phyloP scores from a whole-genome alignment of 2,113 vertebrate species.

The Furnarius figulus region DNA sequence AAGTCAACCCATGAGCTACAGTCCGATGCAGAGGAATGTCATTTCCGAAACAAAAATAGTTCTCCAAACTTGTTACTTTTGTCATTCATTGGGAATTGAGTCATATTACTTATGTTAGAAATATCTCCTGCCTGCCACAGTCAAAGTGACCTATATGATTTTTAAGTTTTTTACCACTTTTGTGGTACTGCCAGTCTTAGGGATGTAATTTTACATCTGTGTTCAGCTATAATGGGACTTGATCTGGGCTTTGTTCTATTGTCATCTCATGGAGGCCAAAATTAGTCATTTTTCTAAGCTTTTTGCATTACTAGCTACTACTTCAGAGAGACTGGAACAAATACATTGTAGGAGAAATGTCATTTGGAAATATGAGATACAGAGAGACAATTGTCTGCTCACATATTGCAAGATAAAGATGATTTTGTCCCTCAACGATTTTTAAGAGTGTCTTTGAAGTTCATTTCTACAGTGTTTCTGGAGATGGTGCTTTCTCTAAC shows the following conservation, averaged over 20 bases:
- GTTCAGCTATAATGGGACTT: not conserved
- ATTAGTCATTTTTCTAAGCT: not conserved
- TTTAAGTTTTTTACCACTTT: not conserved
- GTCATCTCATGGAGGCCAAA: not conserved
- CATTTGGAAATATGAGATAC: not conserved
- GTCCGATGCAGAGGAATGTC: not conserved
- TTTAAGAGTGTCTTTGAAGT: not conserved
- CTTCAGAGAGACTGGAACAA: conserved; percentile 9
- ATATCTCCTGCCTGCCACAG: not conserved
- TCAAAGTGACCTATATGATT: not conserved
- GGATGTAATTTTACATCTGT: not conserved
- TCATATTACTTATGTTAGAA: not conserved
- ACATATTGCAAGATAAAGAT: not conserved
- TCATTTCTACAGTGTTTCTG: not conserved
- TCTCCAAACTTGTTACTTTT: not conserved
- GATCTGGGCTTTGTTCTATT: not conserved
- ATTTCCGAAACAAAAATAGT: not conserved
- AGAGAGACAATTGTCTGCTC: conserved; percentile 37
- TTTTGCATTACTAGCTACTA: not conserved
- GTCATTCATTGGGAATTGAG: not conserved
- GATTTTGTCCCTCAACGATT: not conserved
- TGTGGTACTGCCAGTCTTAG: not conserved
- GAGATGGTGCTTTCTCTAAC: not conserved
- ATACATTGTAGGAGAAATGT: not conserved
- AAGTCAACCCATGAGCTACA: not conserved